These are phyloP conservation scores for Triplophysa yarkandensis DNA, from an alignment of 2,797 vertebrate genomes.

Conservation along the genomic window DNA sequence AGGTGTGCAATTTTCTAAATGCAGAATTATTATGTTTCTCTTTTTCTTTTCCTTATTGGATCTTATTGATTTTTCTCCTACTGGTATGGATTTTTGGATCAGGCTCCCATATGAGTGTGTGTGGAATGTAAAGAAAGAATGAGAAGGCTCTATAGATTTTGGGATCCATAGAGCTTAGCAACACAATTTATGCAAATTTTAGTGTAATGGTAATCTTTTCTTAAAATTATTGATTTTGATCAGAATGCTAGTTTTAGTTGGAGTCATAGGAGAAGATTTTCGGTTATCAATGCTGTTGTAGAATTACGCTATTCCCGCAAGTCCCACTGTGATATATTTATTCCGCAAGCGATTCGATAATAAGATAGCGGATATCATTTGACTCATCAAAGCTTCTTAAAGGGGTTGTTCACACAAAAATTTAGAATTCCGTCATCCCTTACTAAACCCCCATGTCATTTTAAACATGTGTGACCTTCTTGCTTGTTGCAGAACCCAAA, in stretches of 20 bases:
- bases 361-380: neutral
- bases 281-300: neutral
- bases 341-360: neutral
- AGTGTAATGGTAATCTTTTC: neutral
- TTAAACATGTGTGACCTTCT: too few species aligned
- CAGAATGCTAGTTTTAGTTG: neutral
- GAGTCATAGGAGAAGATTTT: neutral
- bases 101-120: slow-evolving; percentile 44
- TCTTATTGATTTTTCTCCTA: slow-evolving; percentile 51
- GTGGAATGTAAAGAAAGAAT: slow-evolving; percentile 11
- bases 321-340: neutral
- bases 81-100: slow-evolving; percentile 55
- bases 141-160: slow-evolving; percentile 19
- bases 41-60: slow-evolving; percentile 48
- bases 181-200: neutral
- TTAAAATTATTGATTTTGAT: neutral
- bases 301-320: neutral
- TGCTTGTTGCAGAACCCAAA: too few species aligned
- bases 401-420: too few species aligned
- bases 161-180: neutral
- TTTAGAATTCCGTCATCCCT: too few species aligned
- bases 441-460: too few species aligned
- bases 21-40: slow-evolving; percentile 48
- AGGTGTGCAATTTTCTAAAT: slow-evolving; percentile 50
- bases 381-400: neutral